Evolutionary conservation across 1,140 invertebrate species (phyloP).

Genomic region (Nephotettix cincticeps): DNA sequence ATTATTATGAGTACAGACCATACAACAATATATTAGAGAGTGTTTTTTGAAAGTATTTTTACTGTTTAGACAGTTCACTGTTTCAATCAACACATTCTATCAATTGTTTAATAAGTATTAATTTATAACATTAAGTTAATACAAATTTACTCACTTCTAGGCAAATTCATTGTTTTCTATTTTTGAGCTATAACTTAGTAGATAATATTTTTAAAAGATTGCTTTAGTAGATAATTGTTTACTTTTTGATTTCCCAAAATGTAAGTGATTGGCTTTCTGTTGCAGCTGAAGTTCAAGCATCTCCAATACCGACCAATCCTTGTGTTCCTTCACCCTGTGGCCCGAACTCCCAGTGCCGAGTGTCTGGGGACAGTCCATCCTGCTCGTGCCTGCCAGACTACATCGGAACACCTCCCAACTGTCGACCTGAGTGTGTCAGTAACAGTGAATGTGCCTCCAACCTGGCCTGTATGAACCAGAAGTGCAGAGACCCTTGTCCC

Average conservation of each 20-base stretch:
- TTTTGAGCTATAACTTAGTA: no score
- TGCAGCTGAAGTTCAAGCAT: constrained; percentile 36
- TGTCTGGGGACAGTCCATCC: constrained; percentile 57
- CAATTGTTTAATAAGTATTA: no score
- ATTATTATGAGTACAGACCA: no score
- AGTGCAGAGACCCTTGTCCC: constrained; percentile 67
- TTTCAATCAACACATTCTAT: no score
- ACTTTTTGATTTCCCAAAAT: not conserved
- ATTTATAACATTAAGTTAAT: no score
- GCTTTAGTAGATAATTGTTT: not conserved
- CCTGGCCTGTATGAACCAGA: constrained; percentile 64
- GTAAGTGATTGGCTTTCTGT: not conserved
- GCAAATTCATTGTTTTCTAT: no score
- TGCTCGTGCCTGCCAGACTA: constrained; percentile 64
- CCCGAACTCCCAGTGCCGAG: constrained; percentile 64
- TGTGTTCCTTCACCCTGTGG: constrained; percentile 71
- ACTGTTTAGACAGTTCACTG: no score
- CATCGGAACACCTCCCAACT: constrained; percentile 63
- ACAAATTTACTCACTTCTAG: no score
- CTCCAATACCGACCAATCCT: constrained; percentile 50
- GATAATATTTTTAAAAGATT: no score
- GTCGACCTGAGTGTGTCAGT: constrained; percentile 63
- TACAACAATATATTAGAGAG: no score
- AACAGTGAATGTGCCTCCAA: constrained; percentile 62
- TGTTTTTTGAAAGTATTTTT: no score